A percentile compares a stretch with the other conserved stretches of the same genome.
Evolutionary conservation across 2,113 vertebrate species (phyloP).

Genomic region (Bettongia penicillata): DNA sequence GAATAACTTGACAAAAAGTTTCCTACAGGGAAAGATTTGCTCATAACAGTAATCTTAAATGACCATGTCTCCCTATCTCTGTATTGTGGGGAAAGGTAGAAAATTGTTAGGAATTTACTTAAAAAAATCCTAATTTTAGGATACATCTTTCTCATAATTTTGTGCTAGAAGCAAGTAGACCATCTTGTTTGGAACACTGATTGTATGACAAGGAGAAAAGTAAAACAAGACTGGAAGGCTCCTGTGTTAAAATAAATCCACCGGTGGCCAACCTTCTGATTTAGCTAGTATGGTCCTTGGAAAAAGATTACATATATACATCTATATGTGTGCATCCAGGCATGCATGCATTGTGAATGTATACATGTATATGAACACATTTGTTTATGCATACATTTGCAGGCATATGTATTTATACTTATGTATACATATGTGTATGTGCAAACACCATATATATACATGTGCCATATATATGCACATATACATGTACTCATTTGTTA

Average conservation of each 20-base stretch:
- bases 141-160: neutral
- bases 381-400: neutral
- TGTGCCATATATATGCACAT: neutral
- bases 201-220: neutral
- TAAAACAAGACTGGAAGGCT: neutral
- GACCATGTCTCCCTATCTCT: neutral
- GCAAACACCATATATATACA: neutral
- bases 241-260: neutral
- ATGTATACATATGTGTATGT: neutral
- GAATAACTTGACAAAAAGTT: neutral
- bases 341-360: accelerated
- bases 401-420: too few relatives aligned
- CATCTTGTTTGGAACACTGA: neutral
- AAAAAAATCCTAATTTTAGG: neutral
- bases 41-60: accelerated
- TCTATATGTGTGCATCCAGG: accelerated
- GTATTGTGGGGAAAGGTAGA: neutral
- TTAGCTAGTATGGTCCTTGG: neutral
- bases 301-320: neutral
- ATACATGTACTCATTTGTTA: neutral
- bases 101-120: neutral
- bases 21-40: neutral
- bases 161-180: neutral
- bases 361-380: neutral
- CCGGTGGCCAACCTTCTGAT: neutral